Base-by-base conservation (phyloP, 2,888 invertebrate genomes). In the Athripsodes cinereus region DNA sequence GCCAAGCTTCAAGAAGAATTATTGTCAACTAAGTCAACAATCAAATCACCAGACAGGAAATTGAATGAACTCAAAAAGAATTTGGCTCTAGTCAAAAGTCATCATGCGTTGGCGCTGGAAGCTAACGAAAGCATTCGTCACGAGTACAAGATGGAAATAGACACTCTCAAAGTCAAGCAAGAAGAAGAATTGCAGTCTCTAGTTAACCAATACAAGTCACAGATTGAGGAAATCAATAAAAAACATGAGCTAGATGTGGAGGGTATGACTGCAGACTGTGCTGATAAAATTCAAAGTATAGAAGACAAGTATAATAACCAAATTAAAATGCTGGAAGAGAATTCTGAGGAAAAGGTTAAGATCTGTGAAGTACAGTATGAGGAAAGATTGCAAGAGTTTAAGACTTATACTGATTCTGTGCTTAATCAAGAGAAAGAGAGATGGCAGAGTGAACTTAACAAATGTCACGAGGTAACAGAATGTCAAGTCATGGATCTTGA, bases 341-440 rank as follows among this genome's bases (percentile, higher is more conserved):
- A 76, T 21, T 72, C 75, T 44, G 68, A 67, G 61, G 78, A 79
- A 62, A 78, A 78, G 65, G 66, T 79, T 22, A 71, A 69, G 62
- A 66, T 78, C 13, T 77, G 76, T 67, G 78, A 78, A 65, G 78
- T 78, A 62, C 78, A 78, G 64, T 78, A 74, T 68, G 78, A 79
- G 63, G 77, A 78, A 61, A 69, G 75, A 35, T 73, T 70, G 40
- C 68, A 68, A 47, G 68, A 69, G 60, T 70, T 78, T 50, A 74
- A 78, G 65, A 74, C 74, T 51, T 73, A 72, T 57, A 53, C 34
- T 2, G 58, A 58, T n/a, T 55, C 55, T 20, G 20, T 26, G 3
- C 20, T 55, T 11, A 21, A 26, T 8, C 19, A 76, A 64, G 69
- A 72, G 62, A 72, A 71, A 64, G 64, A 64, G 8, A 61, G 66